Conservation (phyloP, 1,140 invertebrate genomes). For the Planococcus citri region DNA sequence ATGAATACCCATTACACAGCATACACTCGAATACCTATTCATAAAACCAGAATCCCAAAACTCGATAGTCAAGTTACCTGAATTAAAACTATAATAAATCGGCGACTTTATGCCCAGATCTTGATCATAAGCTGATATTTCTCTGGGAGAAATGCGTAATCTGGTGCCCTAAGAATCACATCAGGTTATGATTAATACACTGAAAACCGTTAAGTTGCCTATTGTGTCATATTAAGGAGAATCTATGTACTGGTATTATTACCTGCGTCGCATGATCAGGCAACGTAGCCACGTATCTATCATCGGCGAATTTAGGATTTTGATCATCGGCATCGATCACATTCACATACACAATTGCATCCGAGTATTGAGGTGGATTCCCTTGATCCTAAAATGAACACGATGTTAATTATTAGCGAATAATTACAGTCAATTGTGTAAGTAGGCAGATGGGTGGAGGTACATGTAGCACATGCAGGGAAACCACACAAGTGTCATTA, state of each 20-base stretch:
- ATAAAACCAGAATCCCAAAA: too few relatives aligned
- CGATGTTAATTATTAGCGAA: background rate
- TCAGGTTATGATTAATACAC: background rate
- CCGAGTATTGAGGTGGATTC: constrained; percentile 56
- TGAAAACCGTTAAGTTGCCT: too few relatives aligned
- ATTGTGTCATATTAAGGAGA: background rate
- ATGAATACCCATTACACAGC: too few relatives aligned
- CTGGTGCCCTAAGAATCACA: constrained; percentile 40
- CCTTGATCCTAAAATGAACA: constrained; percentile 54
- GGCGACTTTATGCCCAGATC: constrained; percentile 65
- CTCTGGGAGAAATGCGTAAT: constrained; percentile 41
- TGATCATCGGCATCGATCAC: constrained; percentile 86
- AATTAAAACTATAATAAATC: constrained; percentile 50
- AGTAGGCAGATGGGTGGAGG: too few relatives aligned
- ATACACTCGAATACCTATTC: too few relatives aligned
- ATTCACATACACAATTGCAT: constrained; percentile 60
- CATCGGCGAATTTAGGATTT: constrained; percentile 65
- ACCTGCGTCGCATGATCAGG: constrained; percentile 48
- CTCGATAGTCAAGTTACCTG: constrained; percentile 32
- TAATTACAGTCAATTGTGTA: background rate
- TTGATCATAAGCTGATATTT: constrained; percentile 61
- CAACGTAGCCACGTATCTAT: constrained; percentile 59
- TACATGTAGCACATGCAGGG: too few relatives aligned
- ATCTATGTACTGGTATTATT: background rate
- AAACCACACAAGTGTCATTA: too few relatives aligned